Percentiles rank a stretch among this genome's conserved stretches.
Conservation (phyloP, 2,888 invertebrate species). For the Cartodere bifasciata region DNA sequence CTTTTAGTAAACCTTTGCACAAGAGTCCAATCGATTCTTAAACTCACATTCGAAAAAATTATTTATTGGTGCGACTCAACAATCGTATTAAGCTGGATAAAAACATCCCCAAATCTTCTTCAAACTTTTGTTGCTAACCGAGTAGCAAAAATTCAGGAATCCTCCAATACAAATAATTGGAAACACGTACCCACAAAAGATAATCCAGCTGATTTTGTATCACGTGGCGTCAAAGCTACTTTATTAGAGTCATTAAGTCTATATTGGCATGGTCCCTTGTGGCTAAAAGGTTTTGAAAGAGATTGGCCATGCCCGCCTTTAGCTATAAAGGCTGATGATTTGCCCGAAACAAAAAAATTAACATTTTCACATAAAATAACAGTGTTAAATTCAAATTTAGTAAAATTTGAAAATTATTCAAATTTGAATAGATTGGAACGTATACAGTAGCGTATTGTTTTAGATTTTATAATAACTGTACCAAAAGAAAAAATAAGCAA, state of each 20-base stretch:
- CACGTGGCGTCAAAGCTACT: constrained; percentile 5
- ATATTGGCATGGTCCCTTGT: constrained; percentile 10
- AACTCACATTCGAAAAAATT: not conserved
- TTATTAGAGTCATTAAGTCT: constrained; percentile 2
- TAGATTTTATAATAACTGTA: constrained; percentile 3
- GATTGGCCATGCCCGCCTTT: too few relatives aligned
- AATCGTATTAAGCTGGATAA: constrained; percentile 8
- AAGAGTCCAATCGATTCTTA: too few relatives aligned
- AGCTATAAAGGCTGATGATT: too few relatives aligned
- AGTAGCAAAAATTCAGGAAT: constrained; percentile 9
- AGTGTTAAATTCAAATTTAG: too few relatives aligned
- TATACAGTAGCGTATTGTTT: constrained; percentile 1
- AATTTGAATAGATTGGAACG: constrained; percentile 5
- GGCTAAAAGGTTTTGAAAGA: constrained; percentile 1
- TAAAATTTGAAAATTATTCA: constrained; percentile 8
- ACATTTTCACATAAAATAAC: too few relatives aligned
- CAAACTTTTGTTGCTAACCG: constrained; percentile 11
- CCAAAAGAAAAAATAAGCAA: constrained; percentile 3
- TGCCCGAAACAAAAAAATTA: too few relatives aligned
- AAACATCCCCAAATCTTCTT: constrained; percentile 7
- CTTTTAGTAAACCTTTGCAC: too few relatives aligned
- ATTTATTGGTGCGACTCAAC: constrained; percentile 7
- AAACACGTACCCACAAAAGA: constrained; percentile 9
- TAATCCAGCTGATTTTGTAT: constrained; percentile 10
- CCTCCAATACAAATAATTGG: constrained; percentile 8